Conservation (phyloP, 2,888 invertebrate genomes). For the Pseudococcus longispinus region DNA sequence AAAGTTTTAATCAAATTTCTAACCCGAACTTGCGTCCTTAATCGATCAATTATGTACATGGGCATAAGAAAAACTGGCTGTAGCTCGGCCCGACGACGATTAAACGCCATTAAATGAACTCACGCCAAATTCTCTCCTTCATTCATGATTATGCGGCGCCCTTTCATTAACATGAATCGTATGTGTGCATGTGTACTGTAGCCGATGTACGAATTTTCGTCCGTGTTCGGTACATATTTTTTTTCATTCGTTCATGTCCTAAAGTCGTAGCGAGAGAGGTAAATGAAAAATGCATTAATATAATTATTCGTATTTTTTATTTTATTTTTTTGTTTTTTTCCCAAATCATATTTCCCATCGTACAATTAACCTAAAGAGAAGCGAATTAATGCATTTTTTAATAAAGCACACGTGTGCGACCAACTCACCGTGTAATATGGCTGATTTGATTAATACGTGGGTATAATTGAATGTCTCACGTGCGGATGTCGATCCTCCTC, state of each 20-base stretch:
- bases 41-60: conserved; percentile 18
- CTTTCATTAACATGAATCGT: conserved; percentile 13
- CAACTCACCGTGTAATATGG: neutral
- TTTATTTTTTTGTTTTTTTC: neutral
- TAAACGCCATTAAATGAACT: conserved; percentile 31
- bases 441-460: neutral
- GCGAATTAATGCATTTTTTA: conserved; percentile 32
- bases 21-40: neutral
- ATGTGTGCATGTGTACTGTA: neutral
- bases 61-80: neutral
- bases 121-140: conserved; percentile 14
- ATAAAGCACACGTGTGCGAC: neutral
- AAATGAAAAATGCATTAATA: conserved; percentile 36
- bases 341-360: neutral
- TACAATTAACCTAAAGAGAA: neutral
- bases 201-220: neutral
- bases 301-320: conserved; percentile 3
- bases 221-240: neutral
- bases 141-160: neutral
- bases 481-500: too few species aligned
- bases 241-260: neutral
- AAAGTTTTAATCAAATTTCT: conserved; percentile 29
- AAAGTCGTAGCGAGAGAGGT: neutral
- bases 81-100: neutral
- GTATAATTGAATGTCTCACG: neutral